Conservation (phyloP, 2,888 invertebrate species). For the Digitonthophagus gazella region DNA sequence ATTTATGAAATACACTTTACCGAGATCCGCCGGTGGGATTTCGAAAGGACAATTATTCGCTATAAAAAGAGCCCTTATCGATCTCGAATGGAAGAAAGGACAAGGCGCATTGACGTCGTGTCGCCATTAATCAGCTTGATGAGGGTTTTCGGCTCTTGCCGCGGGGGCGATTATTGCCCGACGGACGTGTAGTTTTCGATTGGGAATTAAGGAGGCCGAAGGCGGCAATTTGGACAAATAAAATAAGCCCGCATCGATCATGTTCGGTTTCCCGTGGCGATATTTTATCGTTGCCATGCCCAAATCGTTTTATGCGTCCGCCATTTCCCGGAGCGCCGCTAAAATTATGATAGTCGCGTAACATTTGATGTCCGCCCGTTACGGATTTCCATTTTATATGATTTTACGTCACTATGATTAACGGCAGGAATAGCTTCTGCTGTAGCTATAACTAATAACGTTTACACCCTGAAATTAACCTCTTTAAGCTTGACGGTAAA, state of each 20-base stretch:
- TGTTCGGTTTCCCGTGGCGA: background rate
- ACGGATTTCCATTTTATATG: background rate
- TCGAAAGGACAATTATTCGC: background rate
- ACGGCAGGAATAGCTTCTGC: background rate
- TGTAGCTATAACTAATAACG: background rate
- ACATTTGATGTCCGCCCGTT: background rate
- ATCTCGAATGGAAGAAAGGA: constrained; percentile 1
- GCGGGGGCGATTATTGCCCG: background rate
- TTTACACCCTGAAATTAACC: background rate
- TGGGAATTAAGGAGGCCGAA: background rate
- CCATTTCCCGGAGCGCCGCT: background rate
- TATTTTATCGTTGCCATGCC: too few relatives aligned
- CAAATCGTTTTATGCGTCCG: background rate
- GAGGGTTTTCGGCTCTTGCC: constrained; percentile 5
- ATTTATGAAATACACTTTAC: background rate
- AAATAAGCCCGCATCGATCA: background rate
- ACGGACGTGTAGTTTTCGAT: background rate
- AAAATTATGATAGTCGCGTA: background rate
- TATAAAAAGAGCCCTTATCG: background rate
- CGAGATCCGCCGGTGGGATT: background rate
- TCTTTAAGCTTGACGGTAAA: too few relatives aligned
- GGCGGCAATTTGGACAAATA: background rate
- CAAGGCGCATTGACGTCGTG: constrained; percentile 1
- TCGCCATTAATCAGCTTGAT: constrained; percentile 17
- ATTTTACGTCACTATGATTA: background rate